phyloP scores from a whole-genome alignment of 1,140 invertebrate species.

The Nixonia krombeini region DNA sequence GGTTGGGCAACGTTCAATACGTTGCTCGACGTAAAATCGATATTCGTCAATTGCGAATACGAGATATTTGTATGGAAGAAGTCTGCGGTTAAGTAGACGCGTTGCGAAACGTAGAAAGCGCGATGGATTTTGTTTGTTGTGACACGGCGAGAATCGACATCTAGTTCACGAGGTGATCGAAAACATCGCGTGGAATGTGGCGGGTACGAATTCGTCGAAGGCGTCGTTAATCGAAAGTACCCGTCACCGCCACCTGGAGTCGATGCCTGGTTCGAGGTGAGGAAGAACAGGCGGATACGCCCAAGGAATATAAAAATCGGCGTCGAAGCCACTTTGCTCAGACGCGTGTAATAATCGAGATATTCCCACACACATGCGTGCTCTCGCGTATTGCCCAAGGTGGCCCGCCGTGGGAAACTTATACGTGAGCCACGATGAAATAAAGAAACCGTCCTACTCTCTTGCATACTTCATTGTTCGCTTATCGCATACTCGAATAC shows the following conservation, averaged over 20 bases:
- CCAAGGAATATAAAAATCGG: slow-evolving; percentile 67
- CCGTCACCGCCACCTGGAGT: slow-evolving; percentile 43
- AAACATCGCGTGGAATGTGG: slow-evolving; percentile 21
- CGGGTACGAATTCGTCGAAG: slow-evolving; percentile 39
- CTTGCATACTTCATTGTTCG: slow-evolving; percentile 25
- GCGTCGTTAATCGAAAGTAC: slow-evolving; percentile 43
- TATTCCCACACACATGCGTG: slow-evolving; percentile 64
- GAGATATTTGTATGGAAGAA: no score
- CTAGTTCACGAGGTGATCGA: slow-evolving; percentile 31
- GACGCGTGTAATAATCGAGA: slow-evolving; percentile 66
- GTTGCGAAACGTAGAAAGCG: no score
- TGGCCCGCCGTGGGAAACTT: slow-evolving; percentile 69
- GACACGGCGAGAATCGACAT: no score
- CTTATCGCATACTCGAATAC: slow-evolving; percentile 28
- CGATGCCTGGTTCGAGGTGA: slow-evolving; percentile 13
- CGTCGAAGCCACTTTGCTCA: slow-evolving; percentile 58
- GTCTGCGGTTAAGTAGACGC: no score
- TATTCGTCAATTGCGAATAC: no score
- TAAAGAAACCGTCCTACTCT: slow-evolving; percentile 44
- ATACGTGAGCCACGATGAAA: slow-evolving; percentile 64
- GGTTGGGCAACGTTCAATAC: no score
- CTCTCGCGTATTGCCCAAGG: slow-evolving; percentile 31
- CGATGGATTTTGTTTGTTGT: no score
- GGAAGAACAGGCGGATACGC: slow-evolving; percentile 46
- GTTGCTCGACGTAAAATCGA: no score